Evolutionary conservation across 1,140 invertebrate species (phyloP).

Genomic region (Halotydeus destructor): DNA sequence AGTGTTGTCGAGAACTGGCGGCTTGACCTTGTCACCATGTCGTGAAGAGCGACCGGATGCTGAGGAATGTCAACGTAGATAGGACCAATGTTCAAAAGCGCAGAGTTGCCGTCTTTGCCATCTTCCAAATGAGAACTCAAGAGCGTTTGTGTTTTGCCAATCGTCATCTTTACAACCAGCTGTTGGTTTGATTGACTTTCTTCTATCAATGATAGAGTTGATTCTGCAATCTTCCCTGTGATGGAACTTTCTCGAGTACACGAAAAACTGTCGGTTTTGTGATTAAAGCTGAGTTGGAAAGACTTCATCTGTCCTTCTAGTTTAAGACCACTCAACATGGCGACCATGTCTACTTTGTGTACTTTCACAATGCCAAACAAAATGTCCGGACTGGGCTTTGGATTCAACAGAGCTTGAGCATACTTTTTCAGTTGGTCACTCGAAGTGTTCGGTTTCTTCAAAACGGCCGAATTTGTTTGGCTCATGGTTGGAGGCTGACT

Average conservation of each 20-base stretch:
- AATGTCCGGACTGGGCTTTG: slow-evolving; percentile 34
- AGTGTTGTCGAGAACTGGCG: slow-evolving; percentile 77
- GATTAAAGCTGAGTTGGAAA: slow-evolving; percentile 42
- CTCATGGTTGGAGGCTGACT: too few relatives aligned
- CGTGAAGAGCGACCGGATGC: slow-evolving; percentile 83
- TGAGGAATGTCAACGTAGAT: slow-evolving; percentile 86
- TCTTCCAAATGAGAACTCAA: slow-evolving; percentile 40
- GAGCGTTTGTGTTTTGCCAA: slow-evolving; percentile 72
- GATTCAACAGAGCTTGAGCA: slow-evolving; percentile 23
- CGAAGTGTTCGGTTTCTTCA: too few relatives aligned
- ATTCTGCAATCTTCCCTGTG: slow-evolving; percentile 68
- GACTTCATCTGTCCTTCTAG: slow-evolving; percentile 69
- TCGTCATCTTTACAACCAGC: slow-evolving; percentile 73
- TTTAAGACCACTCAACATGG: slow-evolving; percentile 76
- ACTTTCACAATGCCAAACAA: slow-evolving; percentile 73
- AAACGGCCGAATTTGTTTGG: too few relatives aligned
- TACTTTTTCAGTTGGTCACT: slow-evolving; percentile 16
- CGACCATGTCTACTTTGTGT: slow-evolving; percentile 60
- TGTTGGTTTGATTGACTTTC: slow-evolving; percentile 55
- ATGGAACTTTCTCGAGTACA: slow-evolving; percentile 57
- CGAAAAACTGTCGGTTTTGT: slow-evolving; percentile 48
- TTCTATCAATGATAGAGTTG: slow-evolving; percentile 76
- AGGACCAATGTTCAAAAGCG: slow-evolving; percentile 60
- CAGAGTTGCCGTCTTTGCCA: slow-evolving; percentile 43
- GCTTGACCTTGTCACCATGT: slow-evolving; percentile 86